phyloP scores from a whole-genome alignment of 2,797 vertebrate genomes.

The Furcifer pardalis region DNA sequence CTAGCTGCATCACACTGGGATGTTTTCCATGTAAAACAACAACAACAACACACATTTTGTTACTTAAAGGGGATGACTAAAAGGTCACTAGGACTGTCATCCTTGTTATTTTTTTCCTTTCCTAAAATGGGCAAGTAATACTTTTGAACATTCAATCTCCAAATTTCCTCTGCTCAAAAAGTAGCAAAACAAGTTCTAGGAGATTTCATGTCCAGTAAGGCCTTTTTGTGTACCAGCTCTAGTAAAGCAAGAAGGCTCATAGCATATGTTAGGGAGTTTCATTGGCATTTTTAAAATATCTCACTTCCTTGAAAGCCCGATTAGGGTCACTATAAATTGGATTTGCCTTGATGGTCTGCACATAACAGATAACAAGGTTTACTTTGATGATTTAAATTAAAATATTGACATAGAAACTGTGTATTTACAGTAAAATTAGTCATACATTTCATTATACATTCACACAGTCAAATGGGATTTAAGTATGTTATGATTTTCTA shows the following conservation, averaged over 20 bases:
- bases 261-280: background rate
- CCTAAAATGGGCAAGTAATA: background rate
- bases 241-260: background rate
- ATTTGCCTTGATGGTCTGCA: too few species aligned
- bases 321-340: too few species aligned
- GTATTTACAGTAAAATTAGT: background rate
- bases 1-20: background rate
- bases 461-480: constrained; percentile 9
- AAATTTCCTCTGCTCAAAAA: background rate
- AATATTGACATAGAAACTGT: fast-evolving
- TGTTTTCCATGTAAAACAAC: background rate
- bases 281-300: background rate
- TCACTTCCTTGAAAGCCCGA: too few species aligned
- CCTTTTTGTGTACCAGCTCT: background rate
- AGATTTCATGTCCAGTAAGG: background rate
- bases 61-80: background rate
- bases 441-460: background rate
- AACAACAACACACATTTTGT: too few species aligned
- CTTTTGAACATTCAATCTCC: background rate
- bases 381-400: constrained; percentile 10
- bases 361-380: background rate
- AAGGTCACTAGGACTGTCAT: background rate
- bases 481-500: constrained; percentile 50
- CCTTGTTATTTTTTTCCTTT: background rate
- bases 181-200: background rate